A percentile compares a stretch with the other conserved stretches of the same genome.
phyloP scores from a whole-genome alignment of 2,113 vertebrate genomes.

The Pygoscelis adeliae region DNA sequence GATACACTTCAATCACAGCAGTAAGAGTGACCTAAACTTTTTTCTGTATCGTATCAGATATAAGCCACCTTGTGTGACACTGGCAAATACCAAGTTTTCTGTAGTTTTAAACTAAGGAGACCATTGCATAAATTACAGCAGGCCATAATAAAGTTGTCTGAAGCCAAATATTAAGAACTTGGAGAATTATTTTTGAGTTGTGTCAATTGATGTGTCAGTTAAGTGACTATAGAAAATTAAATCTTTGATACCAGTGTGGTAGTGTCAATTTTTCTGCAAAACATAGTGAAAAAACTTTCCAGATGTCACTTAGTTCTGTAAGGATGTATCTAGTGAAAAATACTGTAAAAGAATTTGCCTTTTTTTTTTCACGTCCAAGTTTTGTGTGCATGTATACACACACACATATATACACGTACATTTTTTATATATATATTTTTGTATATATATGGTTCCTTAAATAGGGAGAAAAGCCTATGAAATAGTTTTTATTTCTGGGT shows the following conservation, averaged over 20 bases:
- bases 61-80: neutral
- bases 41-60: neutral
- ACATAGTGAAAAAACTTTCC: neutral
- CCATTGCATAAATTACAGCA: neutral
- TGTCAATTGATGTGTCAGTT: neutral
- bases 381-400: fast-evolving
- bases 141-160: neutral
- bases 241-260: neutral
- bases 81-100: neutral
- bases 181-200: neutral
- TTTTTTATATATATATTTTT: neutral
- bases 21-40: neutral
- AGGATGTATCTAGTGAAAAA: neutral
- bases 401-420: neutral
- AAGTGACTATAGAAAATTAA: neutral
- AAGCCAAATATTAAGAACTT: neutral
- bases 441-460: neutral
- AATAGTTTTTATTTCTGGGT: neutral
- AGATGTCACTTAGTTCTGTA: neutral
- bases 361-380: neutral
- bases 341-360: neutral
- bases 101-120: neutral
- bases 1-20: neutral
- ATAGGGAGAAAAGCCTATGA: neutral
- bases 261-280: neutral